Evolutionary conservation across 1,140 invertebrate genomes (phyloP).

Genomic region (Paraescarpia echinospica): DNA sequence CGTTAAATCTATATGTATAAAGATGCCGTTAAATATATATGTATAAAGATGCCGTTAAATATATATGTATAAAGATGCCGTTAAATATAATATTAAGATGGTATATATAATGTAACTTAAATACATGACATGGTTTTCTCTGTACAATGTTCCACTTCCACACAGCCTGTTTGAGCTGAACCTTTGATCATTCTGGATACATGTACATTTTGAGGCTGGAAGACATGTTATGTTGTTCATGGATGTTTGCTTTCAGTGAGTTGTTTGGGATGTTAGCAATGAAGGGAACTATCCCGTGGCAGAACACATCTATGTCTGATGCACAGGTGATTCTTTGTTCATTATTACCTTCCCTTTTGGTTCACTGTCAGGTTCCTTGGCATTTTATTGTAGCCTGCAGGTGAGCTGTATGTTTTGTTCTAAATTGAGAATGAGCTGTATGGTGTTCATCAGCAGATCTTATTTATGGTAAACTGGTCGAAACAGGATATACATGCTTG

Average conservation of each 20-base stretch:
- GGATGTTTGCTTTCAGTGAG: not conserved
- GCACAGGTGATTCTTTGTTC: not conserved
- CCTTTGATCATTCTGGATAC: no score
- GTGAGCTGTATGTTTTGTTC: not conserved
- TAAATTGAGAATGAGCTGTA: not conserved
- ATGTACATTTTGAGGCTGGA: no score
- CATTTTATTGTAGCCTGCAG: not conserved
- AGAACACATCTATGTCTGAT: conserved; percentile 4
- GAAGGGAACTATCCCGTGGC: not conserved
- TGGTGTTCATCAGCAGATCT: not conserved
- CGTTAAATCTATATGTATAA: no score
- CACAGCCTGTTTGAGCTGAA: no score
- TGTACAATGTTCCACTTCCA: no score
- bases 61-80: no score
- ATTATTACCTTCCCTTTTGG: not conserved
- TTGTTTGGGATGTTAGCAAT: conserved; percentile 1
- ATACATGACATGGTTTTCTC: no score
- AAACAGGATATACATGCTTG: not conserved
- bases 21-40: no score
- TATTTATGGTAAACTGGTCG: not conserved
- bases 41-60: no score
- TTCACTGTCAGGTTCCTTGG: not conserved
- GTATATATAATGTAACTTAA: no score
- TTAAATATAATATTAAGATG: no score
- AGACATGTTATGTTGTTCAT: no score